Percentiles rank a stretch among this genome's conserved stretches.
Evolutionary conservation across 1,140 invertebrate species (phyloP).

Genomic region (Lethrus apterus): DNA sequence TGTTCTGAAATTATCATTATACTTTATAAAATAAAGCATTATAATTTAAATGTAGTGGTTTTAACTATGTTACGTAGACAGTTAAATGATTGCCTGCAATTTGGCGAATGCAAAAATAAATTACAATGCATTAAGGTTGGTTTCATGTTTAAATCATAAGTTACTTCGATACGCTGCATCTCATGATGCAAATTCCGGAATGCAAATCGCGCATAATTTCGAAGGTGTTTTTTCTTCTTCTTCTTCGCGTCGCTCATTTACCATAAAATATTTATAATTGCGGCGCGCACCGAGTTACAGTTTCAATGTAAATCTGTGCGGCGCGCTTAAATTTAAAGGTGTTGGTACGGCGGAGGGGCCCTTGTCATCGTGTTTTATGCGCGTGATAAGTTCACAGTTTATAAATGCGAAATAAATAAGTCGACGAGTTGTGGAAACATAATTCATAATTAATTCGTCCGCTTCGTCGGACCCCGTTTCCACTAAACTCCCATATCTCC

Average conservation of each 20-base stretch:
- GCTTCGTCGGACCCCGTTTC: too few species aligned
- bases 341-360: too few species aligned
- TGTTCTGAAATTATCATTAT: too few species aligned
- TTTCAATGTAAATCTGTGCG: slow-evolving; percentile 2
- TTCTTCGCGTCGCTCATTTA: neutral
- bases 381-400: too few species aligned
- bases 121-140: slow-evolving; percentile 21
- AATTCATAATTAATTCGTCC: too few species aligned
- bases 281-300: neutral
- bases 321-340: neutral
- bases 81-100: slow-evolving; percentile 22
- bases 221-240: neutral
- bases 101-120: slow-evolving; percentile 22
- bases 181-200: slow-evolving; percentile 6
- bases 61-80: too few species aligned
- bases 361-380: too few species aligned
- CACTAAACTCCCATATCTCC: too few species aligned
- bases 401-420: too few species aligned
- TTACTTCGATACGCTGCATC: slow-evolving; percentile 14
- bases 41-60: too few species aligned
- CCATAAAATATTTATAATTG: neutral
- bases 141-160: slow-evolving; percentile 24
- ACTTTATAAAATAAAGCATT: too few species aligned
- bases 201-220: slow-evolving; percentile 3
- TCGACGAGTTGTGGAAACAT: too few species aligned